Percentiles rank a stretch among this genome's conserved stretches.
phyloP scores from a whole-genome alignment of 2,888 invertebrate genomes.

The Lochmaea crataegi region DNA sequence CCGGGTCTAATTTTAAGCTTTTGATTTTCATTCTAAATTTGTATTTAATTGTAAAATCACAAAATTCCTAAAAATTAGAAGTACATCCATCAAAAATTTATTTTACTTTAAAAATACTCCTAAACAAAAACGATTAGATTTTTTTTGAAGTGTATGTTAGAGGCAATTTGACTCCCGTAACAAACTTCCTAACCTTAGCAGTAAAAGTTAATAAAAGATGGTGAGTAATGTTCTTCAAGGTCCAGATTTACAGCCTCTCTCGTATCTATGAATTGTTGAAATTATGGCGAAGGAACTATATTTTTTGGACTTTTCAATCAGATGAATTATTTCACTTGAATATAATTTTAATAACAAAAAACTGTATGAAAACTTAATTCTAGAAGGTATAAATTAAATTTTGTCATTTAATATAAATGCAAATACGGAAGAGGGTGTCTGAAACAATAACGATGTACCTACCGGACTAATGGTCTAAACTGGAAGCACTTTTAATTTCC shows the following conservation, averaged over 20 bases:
- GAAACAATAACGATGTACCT: conserved; percentile 45
- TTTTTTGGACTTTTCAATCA: not conserved
- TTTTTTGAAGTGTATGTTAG: too few relatives aligned
- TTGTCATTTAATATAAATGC: conserved; percentile 42
- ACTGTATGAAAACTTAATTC: too few relatives aligned
- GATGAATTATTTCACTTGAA: too few relatives aligned
- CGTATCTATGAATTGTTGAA: conserved; percentile 59
- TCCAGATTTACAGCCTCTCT: conserved; percentile 58
- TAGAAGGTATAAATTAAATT: conserved; percentile 22
- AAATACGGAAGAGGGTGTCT: conserved; percentile 39
- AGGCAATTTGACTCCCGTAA: too few relatives aligned
- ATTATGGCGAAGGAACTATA: conserved; percentile 10
- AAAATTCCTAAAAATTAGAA: too few relatives aligned
- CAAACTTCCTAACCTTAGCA: conserved; percentile 21
- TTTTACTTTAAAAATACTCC: too few relatives aligned
- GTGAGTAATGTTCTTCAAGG: conserved; percentile 52
- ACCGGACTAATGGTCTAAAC: conserved; percentile 40
- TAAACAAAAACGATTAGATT: too few relatives aligned
- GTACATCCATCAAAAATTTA: too few relatives aligned
- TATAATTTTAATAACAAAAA: too few relatives aligned
- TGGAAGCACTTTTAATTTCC: conserved; percentile 35
- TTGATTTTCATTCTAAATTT: too few relatives aligned
- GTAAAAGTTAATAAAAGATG: conserved; percentile 53
- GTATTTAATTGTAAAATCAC: too few relatives aligned
- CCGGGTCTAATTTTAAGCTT: too few relatives aligned